These are phyloP conservation scores for Hyppa rectilinea DNA, from an alignment of 2,888 invertebrate species.

Conservation along the genomic window DNA sequence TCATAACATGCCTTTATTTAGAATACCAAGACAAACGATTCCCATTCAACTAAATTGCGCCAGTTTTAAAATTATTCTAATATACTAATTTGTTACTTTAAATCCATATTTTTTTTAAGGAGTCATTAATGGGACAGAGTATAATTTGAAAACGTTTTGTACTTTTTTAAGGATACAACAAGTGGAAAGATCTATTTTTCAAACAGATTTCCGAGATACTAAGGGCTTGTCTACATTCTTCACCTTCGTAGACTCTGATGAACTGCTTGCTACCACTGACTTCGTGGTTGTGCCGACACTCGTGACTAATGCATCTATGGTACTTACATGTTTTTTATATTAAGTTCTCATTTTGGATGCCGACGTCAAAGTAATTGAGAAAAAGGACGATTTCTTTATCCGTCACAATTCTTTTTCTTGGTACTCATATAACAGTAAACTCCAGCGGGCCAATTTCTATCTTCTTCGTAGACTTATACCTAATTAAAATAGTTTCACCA, in stretches of 20 bases:
- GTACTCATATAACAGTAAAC: background rate
- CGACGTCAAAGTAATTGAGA: background rate
- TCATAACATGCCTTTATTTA: background rate
- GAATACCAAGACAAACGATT: background rate
- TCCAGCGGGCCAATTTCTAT: background rate
- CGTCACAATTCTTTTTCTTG: background rate
- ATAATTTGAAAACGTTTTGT: background rate
- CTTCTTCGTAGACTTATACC: too few species aligned
- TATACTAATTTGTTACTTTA: background rate
- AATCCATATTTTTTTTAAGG: background rate
- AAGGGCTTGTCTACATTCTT: conserved; percentile 47
- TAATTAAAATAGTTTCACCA: background rate
- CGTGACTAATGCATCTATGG: conserved; percentile 36
- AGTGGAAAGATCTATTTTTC: conserved; percentile 37
- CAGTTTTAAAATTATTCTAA: background rate
- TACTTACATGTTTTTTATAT: conserved; percentile 7
- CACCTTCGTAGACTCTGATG: conserved; percentile 43
- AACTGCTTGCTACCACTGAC: conserved; percentile 52
- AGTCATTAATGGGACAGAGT: background rate
- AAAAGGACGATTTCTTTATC: background rate
- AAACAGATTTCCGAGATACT: conserved; percentile 43
- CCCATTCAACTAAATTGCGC: background rate
- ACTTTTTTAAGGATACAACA: conserved; percentile 34
- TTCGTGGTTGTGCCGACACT: conserved; percentile 51
- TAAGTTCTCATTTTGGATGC: background rate